Base-by-base conservation (phyloP, 2,888 invertebrate species). In the Liopterus haemorrhoidalis region DNA sequence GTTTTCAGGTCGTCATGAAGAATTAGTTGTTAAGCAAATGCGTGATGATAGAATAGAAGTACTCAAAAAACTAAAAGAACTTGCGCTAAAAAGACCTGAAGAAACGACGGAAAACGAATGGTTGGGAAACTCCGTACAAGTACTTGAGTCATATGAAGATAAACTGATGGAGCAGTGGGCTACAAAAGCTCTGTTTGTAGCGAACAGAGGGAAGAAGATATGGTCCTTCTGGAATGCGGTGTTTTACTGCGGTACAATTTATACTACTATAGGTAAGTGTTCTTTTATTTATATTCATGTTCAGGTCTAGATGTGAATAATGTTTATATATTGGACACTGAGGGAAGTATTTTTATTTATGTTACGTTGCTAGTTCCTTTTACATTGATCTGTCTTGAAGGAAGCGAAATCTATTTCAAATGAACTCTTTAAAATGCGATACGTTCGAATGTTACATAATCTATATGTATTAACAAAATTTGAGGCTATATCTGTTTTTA, bases 201-300 rank as follows among this genome's bases (percentile, higher is more conserved):
- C 58, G 3, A 64, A 64, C 52, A 51, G 73, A 25, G 69, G 66
- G 3, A 63, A 66, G 14, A 75, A 70, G 52, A 74, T 77, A 0
- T 91, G 91, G 91, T 78, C 81, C 1, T 87, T 89, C 63, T 86
- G 84, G 83, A 88, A 89, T 62, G 75, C 90, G 0, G 79, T 91
- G 67, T 89, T 91, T 57, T 91, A 83, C 58, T 85, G 89, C 54
- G 85, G 88, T 28, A 91, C 91, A 16, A 83, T 91, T 60, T 90
- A 84, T 59, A 91, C 91, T 8, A 91, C 90, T 8, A 91, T 91
- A 61, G 91, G 91, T 90, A 60, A 76, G 79, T 67, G n/a, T n/a
- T n/a, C n/a, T n/a, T n/a, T n/a, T n/a, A n/a, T n/a, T n/a, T n/a
- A n/a, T n/a, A n/a, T n/a, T n/a, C n/a, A n/a, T n/a, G n/a, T n/a